These are phyloP conservation scores for Drosophila novamexicana DNA, from an alignment of 1,140 invertebrate species.

Conservation along the genomic window DNA sequence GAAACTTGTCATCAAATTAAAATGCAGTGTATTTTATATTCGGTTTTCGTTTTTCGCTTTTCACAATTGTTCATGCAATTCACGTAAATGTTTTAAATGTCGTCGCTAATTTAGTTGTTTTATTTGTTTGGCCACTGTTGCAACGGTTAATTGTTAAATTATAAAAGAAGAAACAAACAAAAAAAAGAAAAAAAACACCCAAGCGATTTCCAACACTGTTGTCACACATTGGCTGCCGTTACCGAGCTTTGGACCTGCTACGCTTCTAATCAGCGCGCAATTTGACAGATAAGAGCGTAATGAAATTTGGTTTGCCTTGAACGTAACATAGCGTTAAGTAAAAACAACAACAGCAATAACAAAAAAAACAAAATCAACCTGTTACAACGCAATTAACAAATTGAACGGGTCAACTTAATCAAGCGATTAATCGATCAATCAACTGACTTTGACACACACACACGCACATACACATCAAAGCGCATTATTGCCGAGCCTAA, in stretches of 20 bases:
- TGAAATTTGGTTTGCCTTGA: slow-evolving; percentile 42
- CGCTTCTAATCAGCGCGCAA: slow-evolving; percentile 22
- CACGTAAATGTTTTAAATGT: slow-evolving; percentile 57
- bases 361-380: slow-evolving; percentile 18
- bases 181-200: slow-evolving; percentile 1
- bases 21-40: neutral
- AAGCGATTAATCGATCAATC: slow-evolving; percentile 79
- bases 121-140: slow-evolving; percentile 19
- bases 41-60: slow-evolving; percentile 10
- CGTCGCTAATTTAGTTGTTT: slow-evolving; percentile 40
- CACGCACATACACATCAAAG: slow-evolving; percentile 30
- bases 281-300: slow-evolving; percentile 28
- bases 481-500: slow-evolving; percentile 14
- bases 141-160: slow-evolving; percentile 51
- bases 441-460: slow-evolving; percentile 62
- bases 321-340: slow-evolving; percentile 2
- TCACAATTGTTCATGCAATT: slow-evolving; percentile 60
- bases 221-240: neutral
- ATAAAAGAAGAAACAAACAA: slow-evolving; percentile 1
- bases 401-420: slow-evolving; percentile 64
- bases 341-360: neutral
- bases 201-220: neutral
- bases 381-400: slow-evolving; percentile 65
- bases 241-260: slow-evolving; percentile 36
- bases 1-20: no score